These are phyloP conservation scores for Anguilla marmorata DNA, from an alignment of 2,797 vertebrate genomes.

Conservation along the genomic window DNA sequence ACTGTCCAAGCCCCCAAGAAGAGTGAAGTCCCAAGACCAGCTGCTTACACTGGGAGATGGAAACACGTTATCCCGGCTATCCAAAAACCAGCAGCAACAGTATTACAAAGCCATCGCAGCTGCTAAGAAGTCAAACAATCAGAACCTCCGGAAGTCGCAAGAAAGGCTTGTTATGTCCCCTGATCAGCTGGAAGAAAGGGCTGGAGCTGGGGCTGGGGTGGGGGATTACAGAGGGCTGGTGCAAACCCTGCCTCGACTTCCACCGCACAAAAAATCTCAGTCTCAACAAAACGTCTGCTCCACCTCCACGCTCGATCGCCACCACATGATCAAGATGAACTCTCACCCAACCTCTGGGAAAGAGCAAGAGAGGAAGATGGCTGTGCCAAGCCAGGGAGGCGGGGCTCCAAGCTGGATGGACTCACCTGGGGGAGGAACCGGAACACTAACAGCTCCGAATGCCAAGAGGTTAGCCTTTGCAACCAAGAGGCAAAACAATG, in stretches of 20 bases:
- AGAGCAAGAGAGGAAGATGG: slow-evolving; percentile 68
- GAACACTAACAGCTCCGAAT: slow-evolving; percentile 56
- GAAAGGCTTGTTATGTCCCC: slow-evolving; percentile 76
- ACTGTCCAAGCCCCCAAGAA: slow-evolving; percentile 73
- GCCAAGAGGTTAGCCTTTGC: slow-evolving; percentile 81
- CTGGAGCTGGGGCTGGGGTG: slow-evolving; percentile 41
- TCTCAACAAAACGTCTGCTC: slow-evolving; percentile 81
- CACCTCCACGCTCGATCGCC: slow-evolving; percentile 80
- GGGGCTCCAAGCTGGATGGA: slow-evolving; percentile 51
- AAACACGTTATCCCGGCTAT: slow-evolving; percentile 70
- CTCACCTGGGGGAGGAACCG: slow-evolving; percentile 48
- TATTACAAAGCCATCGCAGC: slow-evolving; percentile 75
- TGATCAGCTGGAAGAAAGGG: slow-evolving; percentile 68
- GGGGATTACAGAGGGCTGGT: slow-evolving; percentile 62
- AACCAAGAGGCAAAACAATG: slow-evolving; percentile 83
- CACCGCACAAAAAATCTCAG: slow-evolving; percentile 79
- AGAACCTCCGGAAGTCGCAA: slow-evolving; percentile 74
- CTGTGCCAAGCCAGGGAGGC: slow-evolving; percentile 44
- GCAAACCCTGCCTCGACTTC: slow-evolving; percentile 69
- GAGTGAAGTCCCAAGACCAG: slow-evolving; percentile 90
- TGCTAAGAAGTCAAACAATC: slow-evolving; percentile 64
- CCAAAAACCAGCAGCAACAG: slow-evolving; percentile 79
- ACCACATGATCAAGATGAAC: slow-evolving; percentile 88
- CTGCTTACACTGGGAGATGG: slow-evolving; percentile 72
- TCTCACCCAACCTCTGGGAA: slow-evolving; percentile 77